Percentiles rank a stretch among this genome's conserved stretches.
Evolutionary conservation across 2,888 invertebrate species (phyloP).

Genomic region (Pterobdella sp.): DNA sequence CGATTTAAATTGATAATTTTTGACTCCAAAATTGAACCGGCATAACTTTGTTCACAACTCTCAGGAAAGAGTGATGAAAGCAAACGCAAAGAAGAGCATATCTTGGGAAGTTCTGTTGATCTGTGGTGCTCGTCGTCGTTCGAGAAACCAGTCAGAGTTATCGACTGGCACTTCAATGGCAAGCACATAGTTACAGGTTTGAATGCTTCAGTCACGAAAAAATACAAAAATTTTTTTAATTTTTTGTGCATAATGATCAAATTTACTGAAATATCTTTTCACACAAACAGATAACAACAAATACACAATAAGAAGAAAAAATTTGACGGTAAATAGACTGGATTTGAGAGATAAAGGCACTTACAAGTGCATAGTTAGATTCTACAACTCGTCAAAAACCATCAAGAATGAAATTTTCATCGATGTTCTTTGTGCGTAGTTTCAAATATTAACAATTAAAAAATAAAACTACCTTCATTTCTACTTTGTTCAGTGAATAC

Average conservation of each 20-base stretch:
- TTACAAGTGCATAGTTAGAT: slow-evolving; percentile 25
- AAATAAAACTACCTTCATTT: neutral
- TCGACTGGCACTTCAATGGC: neutral
- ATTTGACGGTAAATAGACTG: slow-evolving; percentile 18
- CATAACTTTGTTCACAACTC: no score
- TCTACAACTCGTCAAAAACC: slow-evolving; percentile 25
- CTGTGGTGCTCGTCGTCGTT: neutral
- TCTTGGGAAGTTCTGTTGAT: neutral
- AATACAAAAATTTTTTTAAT: neutral
- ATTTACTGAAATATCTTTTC: neutral
- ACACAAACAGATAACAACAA: slow-evolving; percentile 22
- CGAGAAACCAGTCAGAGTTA: neutral
- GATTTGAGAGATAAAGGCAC: slow-evolving; percentile 28
- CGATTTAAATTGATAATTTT: no score
- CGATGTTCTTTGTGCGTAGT: slow-evolving; percentile 26
- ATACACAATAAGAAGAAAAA: slow-evolving; percentile 20
- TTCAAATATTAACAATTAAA: neutral
- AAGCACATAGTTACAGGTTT: neutral
- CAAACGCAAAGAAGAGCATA: neutral
- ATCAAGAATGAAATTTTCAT: slow-evolving; percentile 6
- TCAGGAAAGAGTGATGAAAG: neutral
- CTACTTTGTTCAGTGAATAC: neutral
- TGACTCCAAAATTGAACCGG: no score
- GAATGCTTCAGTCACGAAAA: neutral
- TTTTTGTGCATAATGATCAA: neutral